phyloP scores from a whole-genome alignment of 2,797 vertebrate species.

The Argyrosomus regius region DNA sequence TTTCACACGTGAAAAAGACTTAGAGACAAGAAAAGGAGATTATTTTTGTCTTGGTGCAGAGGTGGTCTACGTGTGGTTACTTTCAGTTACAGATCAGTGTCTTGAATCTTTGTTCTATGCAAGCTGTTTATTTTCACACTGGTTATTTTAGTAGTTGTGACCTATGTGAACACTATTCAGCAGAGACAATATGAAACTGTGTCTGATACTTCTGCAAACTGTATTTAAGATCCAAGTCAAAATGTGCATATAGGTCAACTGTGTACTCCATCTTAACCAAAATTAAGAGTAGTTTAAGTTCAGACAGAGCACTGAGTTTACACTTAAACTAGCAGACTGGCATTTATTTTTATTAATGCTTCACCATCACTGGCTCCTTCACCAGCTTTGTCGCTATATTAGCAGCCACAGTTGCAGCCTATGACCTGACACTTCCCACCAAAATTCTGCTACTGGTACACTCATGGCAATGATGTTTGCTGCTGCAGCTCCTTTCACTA shows the following conservation, averaged over 20 bases:
- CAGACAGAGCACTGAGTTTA: too few relatives aligned
- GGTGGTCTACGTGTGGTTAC: background rate
- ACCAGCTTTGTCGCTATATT: too few relatives aligned
- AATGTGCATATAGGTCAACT: background rate
- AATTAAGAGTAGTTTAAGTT: background rate
- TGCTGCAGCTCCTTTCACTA: background rate
- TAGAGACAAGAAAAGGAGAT: background rate
- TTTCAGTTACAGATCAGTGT: background rate
- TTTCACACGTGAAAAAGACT: background rate
- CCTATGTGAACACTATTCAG: background rate
- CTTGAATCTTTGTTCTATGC: background rate
- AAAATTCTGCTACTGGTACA: too few relatives aligned
- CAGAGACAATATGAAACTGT: background rate
- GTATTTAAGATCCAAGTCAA: too few relatives aligned
- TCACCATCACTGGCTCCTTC: too few relatives aligned
- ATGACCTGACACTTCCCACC: too few relatives aligned
- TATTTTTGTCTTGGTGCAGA: constrained; percentile 1
- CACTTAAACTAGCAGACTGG: too few relatives aligned
- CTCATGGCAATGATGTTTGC: too few relatives aligned
- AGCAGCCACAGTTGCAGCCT: too few relatives aligned
- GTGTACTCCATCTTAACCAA: too few relatives aligned
- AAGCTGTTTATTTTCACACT: background rate
- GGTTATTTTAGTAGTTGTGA: background rate
- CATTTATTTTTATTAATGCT: too few relatives aligned
- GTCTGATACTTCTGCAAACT: background rate